phyloP scores from a whole-genome alignment of 1,140 invertebrate species.

The Bathynomus jamesi region DNA sequence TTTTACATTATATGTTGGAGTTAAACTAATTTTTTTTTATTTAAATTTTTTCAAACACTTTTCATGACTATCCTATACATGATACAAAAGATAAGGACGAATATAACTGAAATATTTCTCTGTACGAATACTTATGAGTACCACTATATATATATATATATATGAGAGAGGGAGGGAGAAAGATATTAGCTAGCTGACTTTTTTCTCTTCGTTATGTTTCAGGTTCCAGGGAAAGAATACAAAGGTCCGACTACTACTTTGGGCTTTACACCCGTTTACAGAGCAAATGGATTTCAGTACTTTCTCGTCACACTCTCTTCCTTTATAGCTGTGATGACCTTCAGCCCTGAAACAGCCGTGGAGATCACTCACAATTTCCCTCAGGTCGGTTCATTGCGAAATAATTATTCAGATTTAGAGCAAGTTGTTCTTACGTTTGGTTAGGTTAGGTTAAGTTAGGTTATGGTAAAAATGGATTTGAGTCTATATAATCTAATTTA shows the following conservation, averaged over 20 bases:
- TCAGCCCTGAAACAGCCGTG: conserved; percentile 38
- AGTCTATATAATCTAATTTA: background rate
- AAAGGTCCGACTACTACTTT: conserved; percentile 48
- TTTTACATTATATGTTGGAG: too few species aligned
- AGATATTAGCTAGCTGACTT: too few species aligned
- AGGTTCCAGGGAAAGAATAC: conserved; percentile 46
- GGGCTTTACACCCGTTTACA: conserved; percentile 48
- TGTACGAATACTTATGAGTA: too few species aligned
- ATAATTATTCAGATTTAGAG: background rate
- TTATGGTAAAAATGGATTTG: too few species aligned
- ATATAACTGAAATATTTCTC: too few species aligned
- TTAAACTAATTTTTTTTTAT: too few species aligned
- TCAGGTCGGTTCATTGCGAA: conserved; percentile 12
- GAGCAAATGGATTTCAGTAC: conserved; percentile 51
- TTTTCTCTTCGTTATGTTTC: conserved; percentile 33
- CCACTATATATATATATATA: too few species aligned
- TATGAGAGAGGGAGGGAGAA: too few species aligned
- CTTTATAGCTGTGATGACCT: conserved; percentile 40
- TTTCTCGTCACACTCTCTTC: conserved; percentile 45
- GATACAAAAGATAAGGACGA: too few species aligned
- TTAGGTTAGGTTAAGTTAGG: background rate
- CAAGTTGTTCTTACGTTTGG: background rate
- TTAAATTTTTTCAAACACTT: too few species aligned
- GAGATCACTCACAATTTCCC: conserved; percentile 45
- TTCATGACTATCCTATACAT: too few species aligned